phyloP scores from a whole-genome alignment of 1,140 invertebrate genomes.

The Lepidurus arcticus region DNA sequence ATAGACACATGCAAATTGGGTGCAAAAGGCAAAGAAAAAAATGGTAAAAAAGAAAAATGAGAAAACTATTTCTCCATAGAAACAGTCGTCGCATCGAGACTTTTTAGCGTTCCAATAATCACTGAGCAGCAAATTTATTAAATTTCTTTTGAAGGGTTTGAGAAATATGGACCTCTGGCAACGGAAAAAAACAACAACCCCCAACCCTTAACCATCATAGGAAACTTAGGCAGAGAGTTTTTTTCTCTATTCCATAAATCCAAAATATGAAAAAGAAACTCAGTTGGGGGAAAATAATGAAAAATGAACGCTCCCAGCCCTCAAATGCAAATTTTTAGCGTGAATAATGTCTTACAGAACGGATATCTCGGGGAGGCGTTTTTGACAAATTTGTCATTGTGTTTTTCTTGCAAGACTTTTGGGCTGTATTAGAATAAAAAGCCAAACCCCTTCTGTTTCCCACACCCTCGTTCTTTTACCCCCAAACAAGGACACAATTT shows the following conservation, averaged over 20 bases:
- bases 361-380: conserved; percentile 1
- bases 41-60: not conserved
- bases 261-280: not conserved
- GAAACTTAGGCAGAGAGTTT: not conserved
- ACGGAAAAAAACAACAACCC: not conserved
- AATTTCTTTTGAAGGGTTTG: not conserved
- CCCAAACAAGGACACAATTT: not conserved
- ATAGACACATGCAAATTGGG: conserved; percentile 3
- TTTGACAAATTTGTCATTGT: conserved; percentile 20
- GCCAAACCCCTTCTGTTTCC: no score
- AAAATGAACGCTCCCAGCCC: not conserved
- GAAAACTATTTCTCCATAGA: not conserved
- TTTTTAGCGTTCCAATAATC: not conserved
- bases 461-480: no score
- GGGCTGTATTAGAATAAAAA: no score
- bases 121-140: not conserved
- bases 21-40: not conserved
- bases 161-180: not conserved
- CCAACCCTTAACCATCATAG: not conserved
- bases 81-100: no score
- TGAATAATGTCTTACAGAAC: not conserved
- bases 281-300: not conserved
- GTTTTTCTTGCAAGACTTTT: not conserved
- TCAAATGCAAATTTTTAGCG: not conserved
- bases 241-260: not conserved